Conservation (phyloP, 2,797 vertebrate genomes). For the Clamator glandarius region DNA sequence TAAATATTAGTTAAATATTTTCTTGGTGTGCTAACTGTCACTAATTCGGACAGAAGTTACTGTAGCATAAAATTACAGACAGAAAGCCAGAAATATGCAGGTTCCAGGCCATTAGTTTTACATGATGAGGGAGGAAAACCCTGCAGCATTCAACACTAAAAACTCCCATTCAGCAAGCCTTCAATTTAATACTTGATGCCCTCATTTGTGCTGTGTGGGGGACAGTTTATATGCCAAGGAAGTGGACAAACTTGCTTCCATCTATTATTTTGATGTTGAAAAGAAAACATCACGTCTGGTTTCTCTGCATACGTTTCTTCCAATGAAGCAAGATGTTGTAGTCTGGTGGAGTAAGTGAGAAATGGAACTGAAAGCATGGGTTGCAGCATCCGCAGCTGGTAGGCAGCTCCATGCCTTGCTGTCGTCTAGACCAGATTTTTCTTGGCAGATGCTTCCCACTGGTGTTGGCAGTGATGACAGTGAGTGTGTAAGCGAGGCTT, state of each 20-base stretch:
- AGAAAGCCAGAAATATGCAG: not conserved
- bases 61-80: not conserved
- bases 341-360: not conserved
- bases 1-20: slow-evolving; percentile 7
- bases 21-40: not conserved
- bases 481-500: not conserved
- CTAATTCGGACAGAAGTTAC: not conserved
- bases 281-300: not conserved
- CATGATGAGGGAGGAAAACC: not conserved
- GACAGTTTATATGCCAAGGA: not conserved
- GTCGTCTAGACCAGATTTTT: not conserved
- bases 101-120: not conserved
- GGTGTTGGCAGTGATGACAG: not conserved
- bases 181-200: not conserved
- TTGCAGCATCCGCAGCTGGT: not conserved
- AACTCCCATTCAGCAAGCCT: not conserved
- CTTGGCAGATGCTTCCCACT: not conserved
- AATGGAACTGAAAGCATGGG: not conserved
- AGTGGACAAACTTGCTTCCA: not conserved
- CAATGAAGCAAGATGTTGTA: not conserved
- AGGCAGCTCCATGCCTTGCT: not conserved
- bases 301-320: not conserved
- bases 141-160: not conserved
- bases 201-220: not conserved
- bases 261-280: not conserved